Base-by-base conservation (phyloP, 2,888 invertebrate genomes). In the Leptinotarsa haldemani region DNA sequence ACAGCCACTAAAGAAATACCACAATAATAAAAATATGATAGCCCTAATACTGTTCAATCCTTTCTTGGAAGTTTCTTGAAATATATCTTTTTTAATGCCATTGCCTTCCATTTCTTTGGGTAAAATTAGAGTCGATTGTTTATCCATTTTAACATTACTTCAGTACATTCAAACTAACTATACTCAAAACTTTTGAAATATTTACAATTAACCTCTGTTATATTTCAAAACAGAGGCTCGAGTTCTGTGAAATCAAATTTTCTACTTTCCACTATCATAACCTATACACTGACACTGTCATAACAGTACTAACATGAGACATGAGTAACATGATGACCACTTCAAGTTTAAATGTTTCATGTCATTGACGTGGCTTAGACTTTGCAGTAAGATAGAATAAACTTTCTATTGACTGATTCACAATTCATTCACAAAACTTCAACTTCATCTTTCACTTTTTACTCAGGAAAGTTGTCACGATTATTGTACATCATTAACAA, bases 1-100 rank as follows among this genome's bases (percentile, higher is more conserved):
- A 84, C 92, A 93, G 12, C 92, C 93, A 85, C 94, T 94, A 85
- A 94, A 94, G 83, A 94, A 89, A 83, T 94, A 94, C 94, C 94
- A 94, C 75, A 94, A 85, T 67, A 91, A 85, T 58, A 93, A 86
- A 84, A 93, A 92, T 77, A 90, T 84, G 63, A 92, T 85, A 40
- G 92, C 92, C 82, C 92, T 86, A 50, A 90, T 86, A 83, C 91
- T 91, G 63, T 89, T 87, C 69, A 92, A 86, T 30, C 92, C 92
- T 64, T 74, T 78, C 74, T 79, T 80, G 25, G 75, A 65, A 73
- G 73, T 78, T 52, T 80, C 81, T 64, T 74, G 40, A 16, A 56
- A 25, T 47, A 74, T 65, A 56, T 79, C 79, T 70, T 79, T 80
- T 71, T 77, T 79, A n/a, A 70, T 64, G 20, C 75, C 75, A 65